These are phyloP conservation scores for Myiagra hebetior DNA, from an alignment of 2,113 vertebrate species.

Conservation along the genomic window DNA sequence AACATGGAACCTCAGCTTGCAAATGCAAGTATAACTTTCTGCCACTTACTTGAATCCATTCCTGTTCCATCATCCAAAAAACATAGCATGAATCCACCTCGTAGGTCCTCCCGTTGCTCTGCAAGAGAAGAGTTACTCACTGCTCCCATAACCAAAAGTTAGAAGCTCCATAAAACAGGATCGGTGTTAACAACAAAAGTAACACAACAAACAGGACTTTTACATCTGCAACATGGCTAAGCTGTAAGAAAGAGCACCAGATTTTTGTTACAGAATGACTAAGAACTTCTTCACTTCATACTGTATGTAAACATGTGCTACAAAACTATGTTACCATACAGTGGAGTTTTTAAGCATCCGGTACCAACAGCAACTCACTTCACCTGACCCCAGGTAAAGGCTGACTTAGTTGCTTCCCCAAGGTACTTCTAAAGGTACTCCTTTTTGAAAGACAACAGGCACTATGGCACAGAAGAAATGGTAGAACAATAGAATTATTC, in stretches of 20 bases:
- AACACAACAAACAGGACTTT: not conserved
- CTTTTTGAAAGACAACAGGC: not conserved
- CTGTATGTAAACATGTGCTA: not conserved
- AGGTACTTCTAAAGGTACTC: not conserved
- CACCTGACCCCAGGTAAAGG: not conserved
- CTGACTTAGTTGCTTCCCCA: not conserved
- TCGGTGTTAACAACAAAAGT: not conserved
- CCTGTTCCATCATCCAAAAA: constrained; percentile 97
- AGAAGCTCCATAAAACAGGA: not conserved
- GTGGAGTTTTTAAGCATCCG: not conserved
- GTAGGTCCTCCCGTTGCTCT: constrained; percentile 86
- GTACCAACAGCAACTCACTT: not conserved
- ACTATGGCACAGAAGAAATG: not conserved
- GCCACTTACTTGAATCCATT: constrained; percentile 93
- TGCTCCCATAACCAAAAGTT: not conserved
- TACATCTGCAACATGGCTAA: not conserved
- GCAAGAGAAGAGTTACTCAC: constrained; percentile 24
- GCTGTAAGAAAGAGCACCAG: not conserved
- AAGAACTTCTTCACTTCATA: not conserved
- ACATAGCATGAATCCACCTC: constrained; percentile 92
- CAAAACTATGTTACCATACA: not conserved
- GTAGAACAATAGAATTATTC: not conserved
- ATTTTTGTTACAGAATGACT: not conserved
- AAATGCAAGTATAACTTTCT: not conserved
- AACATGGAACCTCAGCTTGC: not conserved